phyloP scores from a whole-genome alignment of 1,140 invertebrate genomes.

The Notospermus geniculatus region DNA sequence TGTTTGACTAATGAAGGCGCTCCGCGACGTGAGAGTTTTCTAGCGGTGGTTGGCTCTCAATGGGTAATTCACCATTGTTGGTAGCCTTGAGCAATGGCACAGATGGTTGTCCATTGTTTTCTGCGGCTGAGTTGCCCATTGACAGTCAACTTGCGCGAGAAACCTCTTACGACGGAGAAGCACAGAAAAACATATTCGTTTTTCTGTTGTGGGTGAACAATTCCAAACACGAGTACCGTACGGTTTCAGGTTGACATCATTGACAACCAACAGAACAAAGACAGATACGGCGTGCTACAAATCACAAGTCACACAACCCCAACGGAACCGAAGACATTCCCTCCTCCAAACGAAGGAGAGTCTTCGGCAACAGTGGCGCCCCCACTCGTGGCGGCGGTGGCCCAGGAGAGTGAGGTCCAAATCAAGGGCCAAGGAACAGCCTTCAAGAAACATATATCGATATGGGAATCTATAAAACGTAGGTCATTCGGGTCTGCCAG shows the following conservation, averaged over 20 bases:
- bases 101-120: too few species aligned
- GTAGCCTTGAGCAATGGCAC: too few species aligned
- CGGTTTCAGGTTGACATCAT: constrained; percentile 20
- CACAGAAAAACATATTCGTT: too few species aligned
- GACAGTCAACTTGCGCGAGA: too few species aligned
- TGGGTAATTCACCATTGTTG: too few species aligned
- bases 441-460: constrained; percentile 23
- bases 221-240: too few species aligned
- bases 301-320: not conserved
- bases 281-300: constrained; percentile 16
- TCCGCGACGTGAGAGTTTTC: too few species aligned
- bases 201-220: too few species aligned
- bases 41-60: too few species aligned
- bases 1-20: too few species aligned
- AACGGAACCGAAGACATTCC: not conserved
- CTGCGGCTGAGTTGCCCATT: too few species aligned
- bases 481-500: not conserved
- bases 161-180: too few species aligned
- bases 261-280: constrained; percentile 8
- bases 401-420: constrained; percentile 17
- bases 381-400: constrained; percentile 12
- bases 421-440: constrained; percentile 21
- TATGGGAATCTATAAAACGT: constrained; percentile 11
- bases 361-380: constrained; percentile 5
- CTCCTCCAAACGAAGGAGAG: constrained; percentile 7